Evolutionary conservation across 2,797 vertebrate genomes (phyloP).

Genomic region (Dipus sagitta): DNA sequence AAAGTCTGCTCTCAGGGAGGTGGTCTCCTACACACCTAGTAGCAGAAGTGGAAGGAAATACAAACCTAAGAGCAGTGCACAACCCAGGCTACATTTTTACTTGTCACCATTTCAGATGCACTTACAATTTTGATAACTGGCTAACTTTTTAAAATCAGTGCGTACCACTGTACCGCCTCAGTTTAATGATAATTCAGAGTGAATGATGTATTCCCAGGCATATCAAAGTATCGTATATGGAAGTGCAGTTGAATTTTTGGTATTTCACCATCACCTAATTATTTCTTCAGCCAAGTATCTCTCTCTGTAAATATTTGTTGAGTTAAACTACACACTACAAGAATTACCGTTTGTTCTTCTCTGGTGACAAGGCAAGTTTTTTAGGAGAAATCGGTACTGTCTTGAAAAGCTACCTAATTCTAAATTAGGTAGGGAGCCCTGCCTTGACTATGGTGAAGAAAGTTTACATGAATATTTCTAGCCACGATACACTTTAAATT

Average conservation of each 20-base stretch:
- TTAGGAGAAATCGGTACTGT: not conserved
- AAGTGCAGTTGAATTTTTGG: constrained; percentile 18
- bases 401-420: constrained; percentile 36
- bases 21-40: not conserved
- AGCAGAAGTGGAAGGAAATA: not conserved
- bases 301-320: constrained; percentile 9
- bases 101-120: not conserved
- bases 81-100: not conserved
- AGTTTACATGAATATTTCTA: not conserved
- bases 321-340: not conserved
- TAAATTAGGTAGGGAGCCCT: not conserved
- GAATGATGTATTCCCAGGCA: not conserved
- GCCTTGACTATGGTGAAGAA: not conserved
- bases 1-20: not conserved
- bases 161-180: not conserved
- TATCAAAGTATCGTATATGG: not conserved
- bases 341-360: constrained; percentile 42
- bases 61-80: not conserved
- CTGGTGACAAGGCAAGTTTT: not conserved
- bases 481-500: not conserved
- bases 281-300: constrained; percentile 33
- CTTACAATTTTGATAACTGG: constrained; percentile 15
- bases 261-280: not conserved
- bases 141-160: not conserved
- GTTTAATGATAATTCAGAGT: constrained; percentile 25